These are phyloP conservation scores for Apantesis nais DNA, from an alignment of 2,888 invertebrate species.

Conservation along the genomic window DNA sequence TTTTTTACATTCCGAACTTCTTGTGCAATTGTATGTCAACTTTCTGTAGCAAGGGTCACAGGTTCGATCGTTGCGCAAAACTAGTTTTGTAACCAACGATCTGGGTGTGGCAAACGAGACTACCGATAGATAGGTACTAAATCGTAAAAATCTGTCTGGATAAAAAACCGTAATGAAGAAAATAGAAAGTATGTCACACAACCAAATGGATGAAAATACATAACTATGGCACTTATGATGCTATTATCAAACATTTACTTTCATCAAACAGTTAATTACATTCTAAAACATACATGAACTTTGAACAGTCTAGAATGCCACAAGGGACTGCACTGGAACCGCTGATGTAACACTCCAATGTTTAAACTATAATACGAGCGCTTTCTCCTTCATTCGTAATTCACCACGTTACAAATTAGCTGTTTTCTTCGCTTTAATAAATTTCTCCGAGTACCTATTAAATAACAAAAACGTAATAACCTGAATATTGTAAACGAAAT, in stretches of 20 bases:
- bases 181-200: neutral
- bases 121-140: neutral
- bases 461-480: neutral
- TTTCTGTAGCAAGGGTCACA: constrained; percentile 10
- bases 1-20: constrained; percentile 11
- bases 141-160: neutral
- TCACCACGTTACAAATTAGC: neutral
- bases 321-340: neutral
- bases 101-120: neutral
- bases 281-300: neutral
- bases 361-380: neutral
- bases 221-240: neutral
- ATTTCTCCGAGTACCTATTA: neutral
- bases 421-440: neutral
- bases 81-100: constrained; percentile 7
- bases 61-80: constrained; percentile 4
- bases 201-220: too few species aligned
- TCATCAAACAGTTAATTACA: neutral
- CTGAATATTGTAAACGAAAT: neutral
- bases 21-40: constrained; percentile 16
- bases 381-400: neutral
- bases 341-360: neutral
- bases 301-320: neutral
- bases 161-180: neutral
- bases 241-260: neutral